Evolutionary conservation across 2,113 vertebrate species (phyloP).

Genomic region (Oplegnathus fasciatus): DNA sequence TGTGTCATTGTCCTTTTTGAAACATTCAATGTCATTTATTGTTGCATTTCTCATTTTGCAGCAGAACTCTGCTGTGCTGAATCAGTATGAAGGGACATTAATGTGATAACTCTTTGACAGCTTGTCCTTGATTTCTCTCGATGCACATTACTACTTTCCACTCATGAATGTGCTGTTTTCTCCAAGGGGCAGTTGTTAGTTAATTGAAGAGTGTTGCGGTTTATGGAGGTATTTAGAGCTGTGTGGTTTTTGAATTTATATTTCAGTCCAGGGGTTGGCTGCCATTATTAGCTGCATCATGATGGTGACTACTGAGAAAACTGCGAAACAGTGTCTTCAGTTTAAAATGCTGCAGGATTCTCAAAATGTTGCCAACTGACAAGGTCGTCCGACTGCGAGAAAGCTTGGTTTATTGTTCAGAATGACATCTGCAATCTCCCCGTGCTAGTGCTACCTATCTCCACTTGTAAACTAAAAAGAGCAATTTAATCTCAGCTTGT

Average conservation of each 20-base stretch:
- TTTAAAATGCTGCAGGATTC: neutral
- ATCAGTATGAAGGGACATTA: neutral
- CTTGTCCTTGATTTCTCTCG: slow-evolving; percentile 23
- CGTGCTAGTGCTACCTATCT: too few relatives aligned
- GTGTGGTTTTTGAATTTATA: neutral
- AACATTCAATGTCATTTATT: neutral
- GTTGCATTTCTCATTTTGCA: neutral
- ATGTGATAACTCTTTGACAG: slow-evolving; percentile 14
- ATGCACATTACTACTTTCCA: neutral
- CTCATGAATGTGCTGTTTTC: neutral
- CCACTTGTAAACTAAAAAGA: neutral
- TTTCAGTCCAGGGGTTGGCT: neutral
- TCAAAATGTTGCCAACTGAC: neutral
- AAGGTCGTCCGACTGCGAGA: neutral
- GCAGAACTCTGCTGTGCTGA: neutral
- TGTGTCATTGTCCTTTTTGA: neutral
- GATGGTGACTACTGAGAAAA: neutral
- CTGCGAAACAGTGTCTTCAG: neutral
- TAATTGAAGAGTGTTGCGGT: neutral
- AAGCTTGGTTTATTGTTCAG: neutral
- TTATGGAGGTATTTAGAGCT: neutral
- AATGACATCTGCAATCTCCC: neutral
- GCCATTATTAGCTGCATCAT: neutral
- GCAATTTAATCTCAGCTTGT: neutral
- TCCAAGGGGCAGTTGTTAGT: neutral